Percentiles rank a stretch among this genome's conserved stretches.
These are phyloP conservation scores for Notodonta ziczac DNA, from an alignment of 2,888 invertebrate species.

Conservation along the genomic window DNA sequence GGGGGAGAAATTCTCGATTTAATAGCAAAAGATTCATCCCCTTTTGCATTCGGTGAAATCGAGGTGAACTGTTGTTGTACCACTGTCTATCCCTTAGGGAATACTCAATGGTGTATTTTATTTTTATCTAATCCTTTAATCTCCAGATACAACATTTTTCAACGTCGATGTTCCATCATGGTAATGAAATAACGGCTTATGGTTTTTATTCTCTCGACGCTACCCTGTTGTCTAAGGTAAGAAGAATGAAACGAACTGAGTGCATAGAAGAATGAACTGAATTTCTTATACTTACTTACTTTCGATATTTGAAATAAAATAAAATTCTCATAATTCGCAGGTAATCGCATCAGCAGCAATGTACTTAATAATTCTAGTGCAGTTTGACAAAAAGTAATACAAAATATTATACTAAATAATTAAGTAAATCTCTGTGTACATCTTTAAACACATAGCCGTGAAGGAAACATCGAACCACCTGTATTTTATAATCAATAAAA, in stretches of 20 bases:
- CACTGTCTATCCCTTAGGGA: too few relatives aligned
- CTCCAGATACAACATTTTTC: conserved; percentile 74
- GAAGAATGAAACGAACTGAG: conserved; percentile 8
- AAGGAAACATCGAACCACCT: too few relatives aligned
- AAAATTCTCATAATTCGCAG: conserved; percentile 46
- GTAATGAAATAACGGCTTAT: conserved; percentile 59
- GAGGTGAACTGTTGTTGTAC: too few relatives aligned
- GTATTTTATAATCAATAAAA: too few relatives aligned
- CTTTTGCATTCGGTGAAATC: too few relatives aligned
- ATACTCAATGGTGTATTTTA: too few relatives aligned
- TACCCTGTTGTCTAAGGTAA: conserved; percentile 63
- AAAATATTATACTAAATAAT: too few relatives aligned
- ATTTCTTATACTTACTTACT: not conserved
- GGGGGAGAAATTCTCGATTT: too few relatives aligned
- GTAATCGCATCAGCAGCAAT: conserved; percentile 65
- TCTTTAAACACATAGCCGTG: too few relatives aligned
- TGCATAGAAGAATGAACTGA: too few relatives aligned
- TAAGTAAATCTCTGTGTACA: too few relatives aligned
- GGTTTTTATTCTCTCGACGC: conserved; percentile 67
- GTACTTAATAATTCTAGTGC: conserved; percentile 71
- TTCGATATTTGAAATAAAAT: not conserved
- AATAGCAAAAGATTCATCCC: too few relatives aligned
- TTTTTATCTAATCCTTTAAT: not conserved
- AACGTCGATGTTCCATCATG: conserved; percentile 57
- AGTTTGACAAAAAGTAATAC: conserved; percentile 57